Evolutionary conservation across 2,888 invertebrate species (phyloP).

Genomic region (Laspeyria flexula): DNA sequence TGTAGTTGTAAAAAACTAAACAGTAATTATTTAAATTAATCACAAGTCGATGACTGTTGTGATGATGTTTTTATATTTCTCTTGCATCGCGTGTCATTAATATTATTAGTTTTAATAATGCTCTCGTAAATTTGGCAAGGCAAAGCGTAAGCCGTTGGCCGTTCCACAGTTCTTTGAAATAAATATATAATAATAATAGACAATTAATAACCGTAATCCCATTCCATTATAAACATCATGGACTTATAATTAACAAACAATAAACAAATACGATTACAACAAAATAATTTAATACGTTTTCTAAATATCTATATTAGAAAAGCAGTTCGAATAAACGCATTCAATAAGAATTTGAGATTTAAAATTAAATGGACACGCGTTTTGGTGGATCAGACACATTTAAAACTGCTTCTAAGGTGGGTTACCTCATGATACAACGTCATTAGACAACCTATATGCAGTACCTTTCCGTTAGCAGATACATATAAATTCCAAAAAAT

Average conservation of each 20-base stretch:
- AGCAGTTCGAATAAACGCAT: background rate
- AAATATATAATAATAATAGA: too few relatives aligned
- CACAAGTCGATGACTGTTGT: too few relatives aligned
- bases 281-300: slow-evolving; percentile 35
- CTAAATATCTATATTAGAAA: background rate
- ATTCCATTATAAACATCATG: slow-evolving; percentile 40
- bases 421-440: too few relatives aligned
- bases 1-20: too few relatives aligned
- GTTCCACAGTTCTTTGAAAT: slow-evolving; percentile 28
- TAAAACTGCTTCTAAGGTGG: too few relatives aligned
- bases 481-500: too few relatives aligned
- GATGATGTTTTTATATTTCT: background rate
- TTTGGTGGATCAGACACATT: too few relatives aligned
- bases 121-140: slow-evolving; percentile 22
- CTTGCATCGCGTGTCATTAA: slow-evolving; percentile 4
- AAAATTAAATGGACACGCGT: background rate
- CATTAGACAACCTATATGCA: too few relatives aligned
- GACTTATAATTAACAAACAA: slow-evolving; percentile 50
- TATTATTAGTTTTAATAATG: slow-evolving; percentile 3
- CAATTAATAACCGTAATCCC: slow-evolving; percentile 43
- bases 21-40: too few relatives aligned
- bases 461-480: too few relatives aligned
- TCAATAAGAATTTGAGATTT: background rate
- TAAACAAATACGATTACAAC: slow-evolving; percentile 53
- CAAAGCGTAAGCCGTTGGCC: slow-evolving; percentile 14